Base-by-base conservation (phyloP, 2,888 invertebrate species). In the Leptopilina myrica region DNA sequence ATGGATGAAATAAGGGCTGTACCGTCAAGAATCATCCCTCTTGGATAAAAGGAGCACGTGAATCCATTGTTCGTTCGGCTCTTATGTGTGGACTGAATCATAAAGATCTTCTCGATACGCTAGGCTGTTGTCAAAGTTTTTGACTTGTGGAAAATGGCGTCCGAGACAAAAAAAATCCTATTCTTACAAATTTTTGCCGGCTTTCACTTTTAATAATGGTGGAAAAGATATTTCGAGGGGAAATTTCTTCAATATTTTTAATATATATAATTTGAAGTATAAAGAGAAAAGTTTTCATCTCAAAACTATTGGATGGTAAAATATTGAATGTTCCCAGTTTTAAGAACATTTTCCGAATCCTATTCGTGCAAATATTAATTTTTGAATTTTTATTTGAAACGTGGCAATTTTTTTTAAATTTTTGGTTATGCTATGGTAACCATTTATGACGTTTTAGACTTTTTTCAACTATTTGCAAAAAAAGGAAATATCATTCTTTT, bases 1-100 rank as follows among this genome's bases (percentile, higher is more conserved):
- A 56, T 73, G 73, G 73, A 73, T 73, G 56, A 73, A 73, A 73
- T 73, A 73, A 49, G 56, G 73, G 73, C 53, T 73, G 56, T 73
- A n/a, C 73, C 73, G 56, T 73, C 33, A 5, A n/a, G 53, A 73
- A 73, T 56, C 73, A 53, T 73, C 73, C 73, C 73, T 69, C 73
- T 26, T 33, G 7, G 73, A 49, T 49, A 73, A 73, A 43, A 49
- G 33, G 73, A 73, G 73, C 73, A 73, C 73, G 73, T 73, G 73
- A 73, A 73, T 73, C 9, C 33, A 53, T 73, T 73, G 73, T 73
- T 73, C 73, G 73, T 8, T 9, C 8, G 53, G 33, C 73, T 73
- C 73, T 56, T 73, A 73, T 53, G 7, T 43, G 8, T 43, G 73
- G n/a, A 8, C 33, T 56, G 33, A 73, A 53, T 73, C 56, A 73